phyloP scores from a whole-genome alignment of 1,140 invertebrate genomes.

The Brachionus sp. region DNA sequence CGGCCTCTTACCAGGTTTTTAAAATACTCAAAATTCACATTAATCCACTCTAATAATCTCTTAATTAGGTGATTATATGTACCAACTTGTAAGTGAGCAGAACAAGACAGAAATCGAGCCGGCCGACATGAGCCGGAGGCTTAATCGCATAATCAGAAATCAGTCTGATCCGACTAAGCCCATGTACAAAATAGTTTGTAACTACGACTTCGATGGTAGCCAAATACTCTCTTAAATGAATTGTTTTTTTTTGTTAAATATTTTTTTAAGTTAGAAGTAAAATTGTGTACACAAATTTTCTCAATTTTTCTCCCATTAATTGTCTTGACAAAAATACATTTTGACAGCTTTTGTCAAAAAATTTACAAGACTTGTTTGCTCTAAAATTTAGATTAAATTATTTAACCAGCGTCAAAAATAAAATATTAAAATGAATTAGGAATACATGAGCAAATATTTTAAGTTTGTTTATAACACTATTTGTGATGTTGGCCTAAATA shows the following conservation, averaged over 20 bases:
- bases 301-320: neutral
- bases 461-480: neutral
- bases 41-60: neutral
- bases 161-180: neutral
- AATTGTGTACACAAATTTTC: slow-evolving; percentile 9
- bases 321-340: neutral
- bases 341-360: neutral
- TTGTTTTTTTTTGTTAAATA: neutral
- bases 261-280: slow-evolving; percentile 39
- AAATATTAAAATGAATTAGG: neutral
- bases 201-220: slow-evolving; percentile 31
- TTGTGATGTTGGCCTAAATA: neutral
- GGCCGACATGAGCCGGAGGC: neutral
- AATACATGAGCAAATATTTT: neutral
- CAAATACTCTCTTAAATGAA: neutral
- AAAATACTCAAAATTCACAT: neutral
- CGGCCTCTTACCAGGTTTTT: slow-evolving; percentile 35
- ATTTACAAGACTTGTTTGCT: neutral
- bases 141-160: slow-evolving; percentile 2
- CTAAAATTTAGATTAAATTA: neutral
- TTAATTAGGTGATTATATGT: slow-evolving; percentile 20
- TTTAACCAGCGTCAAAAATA: neutral
- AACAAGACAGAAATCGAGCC: neutral
- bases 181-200: slow-evolving; percentile 1
- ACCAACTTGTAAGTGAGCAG: neutral